A percentile compares a stretch with the other conserved stretches of the same genome.
Evolutionary conservation across 1,140 invertebrate genomes (phyloP).

Genomic region (Drosophila micromelanica): DNA sequence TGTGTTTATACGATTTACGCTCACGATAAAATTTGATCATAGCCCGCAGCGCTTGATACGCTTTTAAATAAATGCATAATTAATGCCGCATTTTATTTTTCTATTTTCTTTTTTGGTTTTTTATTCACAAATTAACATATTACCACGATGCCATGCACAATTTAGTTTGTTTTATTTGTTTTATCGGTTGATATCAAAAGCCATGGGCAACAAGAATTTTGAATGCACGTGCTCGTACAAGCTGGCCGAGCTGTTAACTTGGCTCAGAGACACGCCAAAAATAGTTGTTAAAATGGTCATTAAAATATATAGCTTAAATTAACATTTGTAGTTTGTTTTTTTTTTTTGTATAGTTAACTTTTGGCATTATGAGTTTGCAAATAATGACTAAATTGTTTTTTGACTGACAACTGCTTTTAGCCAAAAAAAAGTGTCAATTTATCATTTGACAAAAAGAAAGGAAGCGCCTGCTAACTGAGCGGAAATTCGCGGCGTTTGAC

Average conservation of each 20-base stretch:
- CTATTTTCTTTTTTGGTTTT: constrained; percentile 10
- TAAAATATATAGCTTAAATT: not conserved
- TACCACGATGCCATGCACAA: constrained; percentile 34
- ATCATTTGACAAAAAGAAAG: constrained; percentile 19
- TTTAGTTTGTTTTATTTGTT: constrained; percentile 23
- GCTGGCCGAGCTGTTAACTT: not conserved
- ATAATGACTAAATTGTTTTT: constrained; percentile 21
- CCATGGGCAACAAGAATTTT: not conserved
- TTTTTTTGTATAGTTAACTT: constrained; percentile 1
- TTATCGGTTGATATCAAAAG: not conserved
- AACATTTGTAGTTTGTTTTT: too few relatives aligned
- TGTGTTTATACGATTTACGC: constrained; percentile 9
- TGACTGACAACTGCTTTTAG: not conserved
- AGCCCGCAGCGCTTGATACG: constrained; percentile 52
- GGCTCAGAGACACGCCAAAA: not conserved
- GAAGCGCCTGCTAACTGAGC: constrained; percentile 27
- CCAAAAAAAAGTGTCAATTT: constrained; percentile 23
- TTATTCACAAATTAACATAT: constrained; percentile 63
- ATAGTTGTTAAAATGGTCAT: not conserved
- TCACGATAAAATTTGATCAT: constrained; percentile 55
- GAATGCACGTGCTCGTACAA: constrained; percentile 7
- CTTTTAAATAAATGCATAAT: constrained; percentile 76
- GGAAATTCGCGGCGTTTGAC: constrained; percentile 40
- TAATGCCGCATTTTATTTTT: constrained; percentile 55
- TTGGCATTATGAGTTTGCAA: constrained; percentile 8